These are phyloP conservation scores for Pagrus major DNA, from an alignment of 2,113 vertebrate species.

Conservation along the genomic window DNA sequence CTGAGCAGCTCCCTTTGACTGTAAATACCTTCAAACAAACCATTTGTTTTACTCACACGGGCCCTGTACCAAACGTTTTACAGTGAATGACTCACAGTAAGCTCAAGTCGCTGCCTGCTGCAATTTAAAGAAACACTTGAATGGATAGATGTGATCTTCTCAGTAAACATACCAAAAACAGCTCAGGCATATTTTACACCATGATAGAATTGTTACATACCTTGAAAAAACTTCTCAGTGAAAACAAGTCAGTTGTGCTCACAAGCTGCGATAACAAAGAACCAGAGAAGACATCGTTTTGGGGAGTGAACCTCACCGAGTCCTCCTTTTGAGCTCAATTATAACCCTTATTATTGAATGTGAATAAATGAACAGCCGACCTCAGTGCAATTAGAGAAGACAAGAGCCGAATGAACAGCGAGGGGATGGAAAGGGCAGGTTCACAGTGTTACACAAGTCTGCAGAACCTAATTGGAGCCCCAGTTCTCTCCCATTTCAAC, in stretches of 20 bases:
- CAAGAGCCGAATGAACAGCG: constrained; percentile 34
- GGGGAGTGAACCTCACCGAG: constrained; percentile 15
- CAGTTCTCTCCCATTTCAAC: constrained; percentile 1
- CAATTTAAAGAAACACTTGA: constrained; percentile 4
- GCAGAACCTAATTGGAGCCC: constrained; percentile 61
- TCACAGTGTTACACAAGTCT: constrained; percentile 28
- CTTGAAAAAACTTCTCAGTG: background rate
- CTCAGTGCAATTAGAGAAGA: constrained; percentile 65
- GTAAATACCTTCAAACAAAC: constrained; percentile 10
- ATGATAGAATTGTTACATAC: background rate
- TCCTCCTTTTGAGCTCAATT: constrained; percentile 60
- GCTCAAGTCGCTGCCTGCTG: constrained; percentile 3
- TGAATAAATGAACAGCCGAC: constrained; percentile 53
- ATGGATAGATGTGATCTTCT: background rate
- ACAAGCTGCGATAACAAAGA: constrained; percentile 16
- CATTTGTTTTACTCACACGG: constrained; percentile 5
- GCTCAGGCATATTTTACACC: background rate
- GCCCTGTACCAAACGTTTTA: background rate
- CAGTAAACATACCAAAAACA: background rate
- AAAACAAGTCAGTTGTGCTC: background rate
- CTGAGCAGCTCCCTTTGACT: background rate
- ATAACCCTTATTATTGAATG: constrained; percentile 59
- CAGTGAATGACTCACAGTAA: constrained; percentile 1
- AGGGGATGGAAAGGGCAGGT: constrained; percentile 60
- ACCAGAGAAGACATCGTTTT: constrained; percentile 30